Evolutionary conservation across 2,888 invertebrate species (phyloP).

Genomic region (Carpatolechia fugitivella): DNA sequence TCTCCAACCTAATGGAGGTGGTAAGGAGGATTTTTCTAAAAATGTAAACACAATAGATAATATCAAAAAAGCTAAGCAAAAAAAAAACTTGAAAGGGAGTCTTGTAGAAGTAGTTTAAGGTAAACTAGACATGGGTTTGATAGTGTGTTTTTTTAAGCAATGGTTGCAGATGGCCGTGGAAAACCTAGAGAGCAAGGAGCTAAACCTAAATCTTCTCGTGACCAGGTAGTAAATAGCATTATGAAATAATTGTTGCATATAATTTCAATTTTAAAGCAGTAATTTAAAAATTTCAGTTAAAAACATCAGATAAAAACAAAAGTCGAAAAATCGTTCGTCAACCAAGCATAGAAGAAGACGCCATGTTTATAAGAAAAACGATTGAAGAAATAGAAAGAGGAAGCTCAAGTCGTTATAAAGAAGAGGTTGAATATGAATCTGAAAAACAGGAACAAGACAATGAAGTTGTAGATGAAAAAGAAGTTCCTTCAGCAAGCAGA

Average conservation of each 20-base stretch:
- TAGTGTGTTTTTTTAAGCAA: neutral
- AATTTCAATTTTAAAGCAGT: slow-evolving; percentile 1
- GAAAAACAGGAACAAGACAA: slow-evolving; percentile 1
- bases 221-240: slow-evolving; percentile 53
- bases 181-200: slow-evolving; percentile 47
- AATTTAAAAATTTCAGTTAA: slow-evolving; percentile 36
- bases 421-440: slow-evolving; percentile 32
- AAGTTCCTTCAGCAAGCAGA: slow-evolving; percentile 43
- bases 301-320: slow-evolving; percentile 44
- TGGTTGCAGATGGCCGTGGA: slow-evolving; percentile 50
- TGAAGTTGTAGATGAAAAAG: slow-evolving; percentile 25
- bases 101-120: too few species aligned
- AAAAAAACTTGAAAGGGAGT: too few species aligned
- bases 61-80: too few species aligned
- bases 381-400: slow-evolving; percentile 73
- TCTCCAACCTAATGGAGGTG: slow-evolving; percentile 59
- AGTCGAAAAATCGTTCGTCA: slow-evolving; percentile 56
- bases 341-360: slow-evolving; percentile 70
- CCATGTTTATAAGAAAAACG: slow-evolving; percentile 67
- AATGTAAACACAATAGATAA: too few species aligned
- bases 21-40: too few species aligned
- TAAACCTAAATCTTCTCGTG: slow-evolving; percentile 49
- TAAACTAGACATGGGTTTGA: too few species aligned
- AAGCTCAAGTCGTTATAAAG: slow-evolving; percentile 55
- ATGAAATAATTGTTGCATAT: slow-evolving; percentile 10